Conservation (phyloP, 2,113 vertebrate species). For the Heptranchias perlo region DNA sequence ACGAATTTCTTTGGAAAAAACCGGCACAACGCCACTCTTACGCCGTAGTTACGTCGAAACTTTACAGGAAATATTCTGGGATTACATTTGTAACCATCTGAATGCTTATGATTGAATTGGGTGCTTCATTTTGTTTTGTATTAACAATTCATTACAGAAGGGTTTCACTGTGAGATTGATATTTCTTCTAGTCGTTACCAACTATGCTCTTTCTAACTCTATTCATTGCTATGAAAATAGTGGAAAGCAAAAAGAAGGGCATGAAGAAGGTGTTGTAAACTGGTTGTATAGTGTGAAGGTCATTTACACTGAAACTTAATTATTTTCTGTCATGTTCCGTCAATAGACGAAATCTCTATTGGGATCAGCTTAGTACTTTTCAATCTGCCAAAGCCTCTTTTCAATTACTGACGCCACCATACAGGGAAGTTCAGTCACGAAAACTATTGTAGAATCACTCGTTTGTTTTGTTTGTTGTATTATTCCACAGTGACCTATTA, state of each 20-base stretch:
- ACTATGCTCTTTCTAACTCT: neutral
- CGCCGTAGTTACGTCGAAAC: neutral
- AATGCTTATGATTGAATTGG: too few species aligned
- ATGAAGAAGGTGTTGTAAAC: neutral
- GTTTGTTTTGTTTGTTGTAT: neutral
- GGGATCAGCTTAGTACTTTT: neutral
- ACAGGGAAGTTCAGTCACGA: neutral
- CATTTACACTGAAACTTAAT: neutral
- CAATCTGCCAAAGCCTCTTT: neutral
- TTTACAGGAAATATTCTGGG: neutral
- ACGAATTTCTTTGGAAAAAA: neutral
- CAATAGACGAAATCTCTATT: constrained; percentile 5
- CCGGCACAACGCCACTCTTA: neutral
- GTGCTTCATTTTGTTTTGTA: neutral
- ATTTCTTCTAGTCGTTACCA: neutral
- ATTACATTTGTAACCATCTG: neutral
- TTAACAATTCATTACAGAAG: neutral
- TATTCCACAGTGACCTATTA: neutral
- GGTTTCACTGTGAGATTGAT: neutral
- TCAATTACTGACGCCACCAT: constrained; percentile 7
- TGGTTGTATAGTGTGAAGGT: neutral
- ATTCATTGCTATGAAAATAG: neutral
- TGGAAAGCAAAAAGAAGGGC: too few species aligned
- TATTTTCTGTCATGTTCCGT: neutral
- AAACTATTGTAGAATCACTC: neutral